Conservation (phyloP, 2,113 vertebrate species). For the Cyrtonyx montezumae region DNA sequence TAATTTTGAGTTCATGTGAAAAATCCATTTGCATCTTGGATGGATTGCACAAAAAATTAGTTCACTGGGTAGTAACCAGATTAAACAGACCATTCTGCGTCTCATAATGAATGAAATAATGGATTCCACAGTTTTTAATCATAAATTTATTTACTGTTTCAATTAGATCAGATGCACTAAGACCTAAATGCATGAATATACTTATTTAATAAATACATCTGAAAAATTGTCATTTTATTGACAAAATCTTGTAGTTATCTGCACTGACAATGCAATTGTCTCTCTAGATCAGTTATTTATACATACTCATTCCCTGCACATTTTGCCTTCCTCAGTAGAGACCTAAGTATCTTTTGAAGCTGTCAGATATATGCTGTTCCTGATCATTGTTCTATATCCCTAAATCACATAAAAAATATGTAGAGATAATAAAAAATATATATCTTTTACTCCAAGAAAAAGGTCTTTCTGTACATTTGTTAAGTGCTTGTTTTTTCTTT, state of each 20-base stretch:
- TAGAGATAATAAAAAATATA: background rate
- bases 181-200: background rate
- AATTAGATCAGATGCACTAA: background rate
- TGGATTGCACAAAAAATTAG: constrained; percentile 23
- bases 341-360: background rate
- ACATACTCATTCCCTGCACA: background rate
- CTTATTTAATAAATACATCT: background rate
- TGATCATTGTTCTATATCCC: background rate
- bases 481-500: background rate
- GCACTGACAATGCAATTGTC: background rate
- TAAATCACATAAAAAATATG: background rate
- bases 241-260: background rate
- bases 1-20: constrained; percentile 55
- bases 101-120: constrained; percentile 15
- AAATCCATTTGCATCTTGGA: constrained; percentile 44
- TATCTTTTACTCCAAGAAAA: background rate
- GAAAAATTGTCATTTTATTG: background rate
- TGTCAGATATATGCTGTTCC: background rate
- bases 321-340: background rate
- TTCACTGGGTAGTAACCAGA: constrained; percentile 31
- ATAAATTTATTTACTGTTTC: background rate
- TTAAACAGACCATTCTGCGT: background rate
- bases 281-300: background rate
- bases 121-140: background rate
- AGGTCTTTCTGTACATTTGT: background rate